A percentile compares a stretch with the other conserved stretches of the same genome.
phyloP scores from a whole-genome alignment of 1,140 invertebrate species.

The Sitodiplosis mosellana region DNA sequence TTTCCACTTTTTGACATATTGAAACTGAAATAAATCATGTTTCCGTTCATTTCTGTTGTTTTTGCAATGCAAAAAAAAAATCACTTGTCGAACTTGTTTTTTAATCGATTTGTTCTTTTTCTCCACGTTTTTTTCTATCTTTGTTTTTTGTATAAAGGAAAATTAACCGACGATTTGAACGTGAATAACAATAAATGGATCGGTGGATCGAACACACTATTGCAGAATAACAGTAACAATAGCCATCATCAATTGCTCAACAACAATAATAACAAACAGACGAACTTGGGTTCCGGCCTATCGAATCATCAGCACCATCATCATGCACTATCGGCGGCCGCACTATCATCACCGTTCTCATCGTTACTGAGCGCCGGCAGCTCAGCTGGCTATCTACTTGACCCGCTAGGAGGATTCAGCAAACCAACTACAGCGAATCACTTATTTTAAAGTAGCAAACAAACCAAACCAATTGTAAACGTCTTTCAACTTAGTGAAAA shows the following conservation, averaged over 20 bases:
- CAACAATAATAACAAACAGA: not conserved
- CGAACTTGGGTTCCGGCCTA: not conserved
- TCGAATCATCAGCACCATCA: constrained; percentile 15
- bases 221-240: not conserved
- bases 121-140: not conserved
- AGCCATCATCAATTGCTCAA: not conserved
- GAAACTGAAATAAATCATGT: not conserved
- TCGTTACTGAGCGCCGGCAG: constrained; percentile 21
- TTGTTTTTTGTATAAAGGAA: constrained; percentile 2
- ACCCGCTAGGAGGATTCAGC: constrained; percentile 1
- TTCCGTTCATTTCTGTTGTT: not conserved
- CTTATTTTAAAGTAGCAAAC: constrained; percentile 1
- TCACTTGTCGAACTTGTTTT: not conserved
- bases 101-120: not conserved
- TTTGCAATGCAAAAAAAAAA: not conserved
- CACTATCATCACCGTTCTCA: constrained; percentile 19
- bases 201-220: constrained; percentile 2
- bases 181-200: constrained; percentile 4
- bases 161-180: constrained; percentile 3
- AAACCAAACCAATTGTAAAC: not conserved
- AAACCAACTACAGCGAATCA: constrained; percentile 4
- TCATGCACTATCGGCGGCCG: constrained; percentile 18
- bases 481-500: too few relatives aligned
- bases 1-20: not conserved
- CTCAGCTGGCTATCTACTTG: constrained; percentile 11